Evolutionary conservation across 1,140 invertebrate genomes (phyloP), one percentile per base, ranked within the genome.

Genomic region (Nebria ingens): DNA sequence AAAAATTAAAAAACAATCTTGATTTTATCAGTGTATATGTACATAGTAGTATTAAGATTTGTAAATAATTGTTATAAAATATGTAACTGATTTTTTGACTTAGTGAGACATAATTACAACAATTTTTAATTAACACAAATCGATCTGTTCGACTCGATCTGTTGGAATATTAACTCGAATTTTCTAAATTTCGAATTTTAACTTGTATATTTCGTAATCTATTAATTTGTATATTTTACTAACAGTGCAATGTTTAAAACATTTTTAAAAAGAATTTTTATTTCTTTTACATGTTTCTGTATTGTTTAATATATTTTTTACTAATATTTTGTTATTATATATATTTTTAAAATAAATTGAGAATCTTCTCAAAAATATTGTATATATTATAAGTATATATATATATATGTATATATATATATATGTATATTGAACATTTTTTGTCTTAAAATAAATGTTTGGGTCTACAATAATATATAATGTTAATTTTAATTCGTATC

Each of bases 11-110:
- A n/a, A n/a, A n/a, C n/a, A n/a, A n/a, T n/a, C n/a, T n/a, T n/a
- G n/a, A 34, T 34, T 9, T 34, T 34, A 34, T 34, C 25, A 9
- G 25, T 34, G n/a, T 34, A 34, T 34, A 34, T 34, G 25, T 34
- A 9, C n/a, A 34, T 34, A 9, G 6, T 34, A 17, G 9, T 12
- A 4, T 12, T 45, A 45, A 45, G 9, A 45, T 45, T 45, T 45
- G 40, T 45, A 45, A 12, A 45, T 45, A 45, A 45, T 45, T 45
- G 40, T 45, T 45, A 45, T 4, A 45, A 45, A 45, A 4, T 45
- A 45, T 45, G 40, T 11, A 45, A 45, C 4, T 4, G 9, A 45
- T 11, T 9, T 34, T 6, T 9, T 34, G 25, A n/a, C 25, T 45
- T 45, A 17, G 15, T 29, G 4, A 29, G 25, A 29, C 13, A 29